Base-by-base conservation (phyloP, 2,888 invertebrate species). In the Strigamia crassipes region DNA sequence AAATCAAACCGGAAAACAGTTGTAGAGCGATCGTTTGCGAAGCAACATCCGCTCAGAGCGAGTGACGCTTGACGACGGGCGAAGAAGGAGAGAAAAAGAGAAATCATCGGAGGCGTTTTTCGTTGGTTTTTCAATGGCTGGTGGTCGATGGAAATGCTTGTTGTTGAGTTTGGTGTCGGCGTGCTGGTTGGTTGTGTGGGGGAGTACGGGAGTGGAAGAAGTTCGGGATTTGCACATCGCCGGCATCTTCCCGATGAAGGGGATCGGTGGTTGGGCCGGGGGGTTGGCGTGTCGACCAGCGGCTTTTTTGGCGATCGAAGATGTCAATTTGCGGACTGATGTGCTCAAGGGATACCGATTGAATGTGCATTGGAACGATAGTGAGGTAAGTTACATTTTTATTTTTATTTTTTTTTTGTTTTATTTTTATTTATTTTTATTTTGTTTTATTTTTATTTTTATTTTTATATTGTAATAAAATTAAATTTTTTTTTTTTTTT, bases 241-340 rank as follows among this genome's bases (percentile, higher is more conserved):
- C 82, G 99, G 97, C 82, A 97, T 99, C 87, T 99, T 99, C 89
- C 99, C 99, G 56, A 98, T 99, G 90, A 93, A 92, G 82, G 98
- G 96, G 80, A 94, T 95, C 87, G 96, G 97, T 80, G 97, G 97
- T 85, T 99, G 98, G 98, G 97, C 98, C 87, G 99, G 99, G 46
- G 99, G 99, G 5, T 95, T 96, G 88, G 98, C 98, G 12, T 99
- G 99, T 89, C 94, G 95, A 91, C 99, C 99, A 51, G 99, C 99
- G 77, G 98, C 98, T 83, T 92, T 94, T 87, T 92, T 99, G 89
- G 99, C 99, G 46, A 91, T 99, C 86, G 94, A 95, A 86, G 98
- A 99, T 89, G 97, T 99, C 85, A 99, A 99, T 90, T 92, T 92
- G 81, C 91, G 93, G 85, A 91, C 92, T 83, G 94, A 96, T 89